Evolutionary conservation across 2,888 invertebrate genomes (phyloP).

Genomic region (Acleris emargana): DNA sequence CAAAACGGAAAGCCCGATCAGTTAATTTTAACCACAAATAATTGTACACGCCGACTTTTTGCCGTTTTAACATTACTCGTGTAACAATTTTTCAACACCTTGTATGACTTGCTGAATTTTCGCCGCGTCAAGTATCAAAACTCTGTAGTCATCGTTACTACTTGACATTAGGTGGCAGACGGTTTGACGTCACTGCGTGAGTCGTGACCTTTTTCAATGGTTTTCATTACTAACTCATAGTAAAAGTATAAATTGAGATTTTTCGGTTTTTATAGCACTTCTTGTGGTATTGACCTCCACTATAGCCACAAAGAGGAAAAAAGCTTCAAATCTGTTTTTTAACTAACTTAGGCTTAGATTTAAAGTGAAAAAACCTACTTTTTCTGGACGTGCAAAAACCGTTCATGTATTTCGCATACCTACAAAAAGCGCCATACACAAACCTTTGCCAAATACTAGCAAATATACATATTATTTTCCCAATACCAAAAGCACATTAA

Average conservation of each 20-base stretch:
- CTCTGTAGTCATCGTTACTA: constrained; percentile 26
- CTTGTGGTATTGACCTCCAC: background rate
- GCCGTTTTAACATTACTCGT: background rate
- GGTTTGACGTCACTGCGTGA: constrained; percentile 36
- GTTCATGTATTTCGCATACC: too few relatives aligned
- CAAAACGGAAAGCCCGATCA: too few relatives aligned
- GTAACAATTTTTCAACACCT: constrained; percentile 15
- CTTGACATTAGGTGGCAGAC: constrained; percentile 31
- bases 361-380: too few relatives aligned
- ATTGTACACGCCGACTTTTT: too few relatives aligned
- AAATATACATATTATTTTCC: constrained; percentile 28
- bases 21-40: too few relatives aligned
- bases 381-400: too few relatives aligned
- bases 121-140: constrained; percentile 46
- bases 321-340: background rate
- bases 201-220: constrained; percentile 61
- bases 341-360: background rate
- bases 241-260: background rate
- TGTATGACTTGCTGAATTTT: constrained; percentile 34
- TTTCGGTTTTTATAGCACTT: background rate
- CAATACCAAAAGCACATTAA: constrained; percentile 23
- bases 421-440: background rate
- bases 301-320: background rate
- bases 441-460: background rate
- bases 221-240: constrained; percentile 23